Evolutionary conservation across 2,888 invertebrate genomes (phyloP), one percentile per base, ranked within the genome.

Genomic region (Hesperia comma): DNA sequence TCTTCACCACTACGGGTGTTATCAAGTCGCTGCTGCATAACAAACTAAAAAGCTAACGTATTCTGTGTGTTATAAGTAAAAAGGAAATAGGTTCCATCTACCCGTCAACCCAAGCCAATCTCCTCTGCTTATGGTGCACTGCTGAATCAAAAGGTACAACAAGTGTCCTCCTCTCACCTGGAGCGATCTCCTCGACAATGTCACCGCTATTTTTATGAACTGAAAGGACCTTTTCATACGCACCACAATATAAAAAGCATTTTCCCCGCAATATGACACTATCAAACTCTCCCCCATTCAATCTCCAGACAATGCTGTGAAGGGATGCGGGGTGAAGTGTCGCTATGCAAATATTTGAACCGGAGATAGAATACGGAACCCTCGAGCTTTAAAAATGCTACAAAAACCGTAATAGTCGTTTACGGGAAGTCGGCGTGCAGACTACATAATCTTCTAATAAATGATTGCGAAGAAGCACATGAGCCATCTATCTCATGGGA

Each of bases 311-410:
- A 57, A 63, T 57, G 49, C 63, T 63, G 40, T 57, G 63, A 57
- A 56, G 40, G 43, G 63, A 57, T 40, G 26, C 40, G 40, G 17
- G 49, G 57, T 51, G 63, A 57, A 57, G n/a, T 51, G 43, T 49
- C 56, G 49, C 57, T 57, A 40, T 57, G 55, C 63, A 57, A 63
- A 63, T 57, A 63, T 63, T 57, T 63, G 63, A 56, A 49, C 49
- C 56, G 49, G 63, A 37, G 63, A 63, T 63, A 63, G 63, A 57
- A 63, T 21, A 49, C 57, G 51, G 57, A 49, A 17, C 56, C 26
- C 57, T 26, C 49, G 14, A 21, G 49, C 37, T 12, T 21, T 37
- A 15, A 6, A 19, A 26, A 49, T 46, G 14, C 14, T 37, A 51
- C 15, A 14, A 61, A n/a, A 37, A 61, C 43, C 7, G 15, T 46